Percentiles rank a stretch among this genome's conserved stretches.
Evolutionary conservation across 2,888 invertebrate genomes (phyloP).

Genomic region (Lithosia quadra): DNA sequence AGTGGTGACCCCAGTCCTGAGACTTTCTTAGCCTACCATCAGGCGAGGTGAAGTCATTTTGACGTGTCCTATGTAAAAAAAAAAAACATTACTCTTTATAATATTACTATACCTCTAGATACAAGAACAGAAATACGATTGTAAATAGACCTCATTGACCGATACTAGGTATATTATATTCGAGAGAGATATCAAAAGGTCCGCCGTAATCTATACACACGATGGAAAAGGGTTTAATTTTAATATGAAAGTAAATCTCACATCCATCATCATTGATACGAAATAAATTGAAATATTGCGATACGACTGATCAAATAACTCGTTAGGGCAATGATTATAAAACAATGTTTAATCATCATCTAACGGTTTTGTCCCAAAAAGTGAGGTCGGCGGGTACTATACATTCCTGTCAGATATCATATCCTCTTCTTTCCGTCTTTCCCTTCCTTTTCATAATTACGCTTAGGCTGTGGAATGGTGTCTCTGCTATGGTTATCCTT

Average conservation of each 20-base stretch:
- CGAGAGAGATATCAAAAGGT: neutral
- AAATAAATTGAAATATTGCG: neutral
- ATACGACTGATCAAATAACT: neutral
- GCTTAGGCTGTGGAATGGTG: too few species aligned
- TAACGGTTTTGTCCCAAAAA: too few species aligned
- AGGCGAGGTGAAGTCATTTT: too few species aligned
- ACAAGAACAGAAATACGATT: neutral
- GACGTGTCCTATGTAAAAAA: too few species aligned
- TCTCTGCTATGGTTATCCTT: too few species aligned
- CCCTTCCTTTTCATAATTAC: too few species aligned
- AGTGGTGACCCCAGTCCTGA: too few species aligned
- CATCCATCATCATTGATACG: neutral
- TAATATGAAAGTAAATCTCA: neutral
- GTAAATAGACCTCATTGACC: neutral
- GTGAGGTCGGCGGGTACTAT: too few species aligned
- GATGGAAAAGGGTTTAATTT: neutral
- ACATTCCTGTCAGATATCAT: too few species aligned
- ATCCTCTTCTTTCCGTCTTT: too few species aligned
- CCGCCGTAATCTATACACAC: neutral
- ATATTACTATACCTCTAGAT: neutral
- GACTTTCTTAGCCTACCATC: too few species aligned
- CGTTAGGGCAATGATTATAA: neutral
- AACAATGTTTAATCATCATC: neutral
- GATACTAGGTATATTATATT: neutral
- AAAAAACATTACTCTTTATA: too few species aligned